A percentile compares a stretch with the other conserved stretches of the same genome.
Evolutionary conservation across 2,797 vertebrate species (phyloP).

Genomic region (Acomys russatus): DNA sequence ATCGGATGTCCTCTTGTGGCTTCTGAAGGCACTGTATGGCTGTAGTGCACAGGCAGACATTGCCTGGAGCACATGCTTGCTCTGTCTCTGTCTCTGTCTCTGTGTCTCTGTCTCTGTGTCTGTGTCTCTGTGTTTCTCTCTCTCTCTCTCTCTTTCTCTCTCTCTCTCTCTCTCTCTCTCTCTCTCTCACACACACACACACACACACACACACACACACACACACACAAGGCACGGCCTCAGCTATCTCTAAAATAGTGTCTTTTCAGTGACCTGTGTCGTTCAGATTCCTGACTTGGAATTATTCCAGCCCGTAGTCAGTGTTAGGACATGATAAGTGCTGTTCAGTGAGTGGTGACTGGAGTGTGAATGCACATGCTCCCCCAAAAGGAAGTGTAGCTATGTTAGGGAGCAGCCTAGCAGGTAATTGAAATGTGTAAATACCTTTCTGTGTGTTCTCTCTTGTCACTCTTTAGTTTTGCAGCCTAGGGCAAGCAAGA

Average conservation of each 20-base stretch:
- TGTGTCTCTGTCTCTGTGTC: not conserved
- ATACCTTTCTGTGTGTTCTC: not conserved
- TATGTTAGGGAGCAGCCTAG: not conserved
- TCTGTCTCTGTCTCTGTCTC: not conserved
- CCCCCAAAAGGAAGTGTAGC: not conserved
- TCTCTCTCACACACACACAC: no score
- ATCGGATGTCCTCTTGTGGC: not conserved
- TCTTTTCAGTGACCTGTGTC: not conserved
- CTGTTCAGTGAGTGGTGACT: not conserved
- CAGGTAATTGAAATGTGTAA: no score
- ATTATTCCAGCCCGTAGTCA: not conserved
- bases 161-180: no score
- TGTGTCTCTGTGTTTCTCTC: not conserved
- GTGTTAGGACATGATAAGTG: not conserved
- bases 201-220: not conserved
- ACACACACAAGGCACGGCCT: not conserved
- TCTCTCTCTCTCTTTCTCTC: no score
- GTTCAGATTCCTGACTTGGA: not conserved
- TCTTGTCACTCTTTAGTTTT: not conserved
- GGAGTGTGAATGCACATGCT: not conserved
- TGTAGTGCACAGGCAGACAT: not conserved
- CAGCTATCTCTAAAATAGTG: not conserved
- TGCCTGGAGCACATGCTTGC: not conserved
- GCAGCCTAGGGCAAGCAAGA: not conserved
- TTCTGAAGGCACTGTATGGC: not conserved